Base-by-base conservation (phyloP, 1,140 invertebrate genomes). In the Vanessa atalanta region DNA sequence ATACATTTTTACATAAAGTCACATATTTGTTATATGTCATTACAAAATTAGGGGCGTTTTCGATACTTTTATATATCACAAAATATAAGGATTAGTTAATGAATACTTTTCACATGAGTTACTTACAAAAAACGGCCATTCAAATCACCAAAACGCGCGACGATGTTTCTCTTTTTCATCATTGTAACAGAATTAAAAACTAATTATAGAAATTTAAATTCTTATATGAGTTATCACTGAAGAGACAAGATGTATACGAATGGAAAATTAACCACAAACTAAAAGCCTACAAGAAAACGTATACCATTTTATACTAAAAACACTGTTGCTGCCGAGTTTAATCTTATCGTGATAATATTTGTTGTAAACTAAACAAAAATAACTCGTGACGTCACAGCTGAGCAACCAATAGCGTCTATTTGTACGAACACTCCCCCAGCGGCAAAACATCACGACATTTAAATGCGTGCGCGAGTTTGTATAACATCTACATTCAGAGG, bases 91-190 rank as follows among this genome's bases (percentile, higher is more conserved):
- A 43, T 31, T 43, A 43, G 9, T 11, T 23, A 61, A 15, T 61
- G 37, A 12, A n/a, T 61, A 23, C 16, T 31, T 0, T 61, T 8
- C 13, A 57, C 23, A 14, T 9, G 13, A 6, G 3, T 51, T 76
- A 92, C 88, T 90, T 79, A 92, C 90, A 82, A 77, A 51, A 89
- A 72, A 37, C 85, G 76, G 66, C 76, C 85, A 76, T 81, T 84
- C 13, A 84, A 76, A 70, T 69, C 84, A 70, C 79, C 81, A 53
- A 88, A 79, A 69, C 90, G 87, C 47, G 82, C 70, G n/a, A 90
- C 65, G 50, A 90, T 79, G 78, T 86, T 90, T 67, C 83, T 83
- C 69, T 83, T 89, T 72, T 83, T 87, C 72, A 89, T 86, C 84
- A 88, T 89, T 63, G 43, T 75, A 26, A 73, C 51, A 66, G 5